These are phyloP conservation scores for Ia io DNA, from an alignment of 2,113 vertebrate genomes.

Conservation along the genomic window DNA sequence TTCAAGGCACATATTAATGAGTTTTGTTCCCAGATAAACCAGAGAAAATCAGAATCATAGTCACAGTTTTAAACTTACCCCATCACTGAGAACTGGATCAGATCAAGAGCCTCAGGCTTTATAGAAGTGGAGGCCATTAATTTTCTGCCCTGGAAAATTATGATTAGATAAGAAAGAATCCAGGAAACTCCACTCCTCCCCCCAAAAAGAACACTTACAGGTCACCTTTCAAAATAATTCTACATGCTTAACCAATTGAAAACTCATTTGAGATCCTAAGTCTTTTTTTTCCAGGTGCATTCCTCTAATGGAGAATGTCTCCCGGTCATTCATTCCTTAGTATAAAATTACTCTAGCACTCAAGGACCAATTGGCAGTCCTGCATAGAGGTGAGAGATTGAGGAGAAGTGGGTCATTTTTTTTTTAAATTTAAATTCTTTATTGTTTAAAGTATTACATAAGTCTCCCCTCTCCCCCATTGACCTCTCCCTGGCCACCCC, in stretches of 20 bases:
- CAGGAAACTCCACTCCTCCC: background rate
- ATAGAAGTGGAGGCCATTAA: background rate
- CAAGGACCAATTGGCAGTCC: background rate
- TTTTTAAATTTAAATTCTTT: background rate
- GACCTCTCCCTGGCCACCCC: no score
- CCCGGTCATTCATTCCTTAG: background rate
- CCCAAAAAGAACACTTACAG: background rate
- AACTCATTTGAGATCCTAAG: background rate
- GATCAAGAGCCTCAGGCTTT: background rate
- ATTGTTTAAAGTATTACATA: no score
- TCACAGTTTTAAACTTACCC: background rate
- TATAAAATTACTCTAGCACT: background rate
- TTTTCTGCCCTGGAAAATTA: conserved; percentile 19
- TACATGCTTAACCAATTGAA: background rate
- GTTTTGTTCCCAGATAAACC: background rate
- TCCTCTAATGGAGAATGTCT: background rate
- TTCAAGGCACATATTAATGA: background rate
- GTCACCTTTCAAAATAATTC: conserved; percentile 31
- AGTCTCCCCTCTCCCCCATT: no score
- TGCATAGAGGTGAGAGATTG: background rate
- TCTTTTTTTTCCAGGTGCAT: background rate
- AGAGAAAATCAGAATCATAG: background rate
- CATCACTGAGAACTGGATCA: background rate
- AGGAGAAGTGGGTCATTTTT: background rate
- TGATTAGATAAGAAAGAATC: background rate